Evolutionary conservation across 2,888 invertebrate species (phyloP), one percentile per base, ranked within the genome.

Genomic region (Papilio gigon): DNA sequence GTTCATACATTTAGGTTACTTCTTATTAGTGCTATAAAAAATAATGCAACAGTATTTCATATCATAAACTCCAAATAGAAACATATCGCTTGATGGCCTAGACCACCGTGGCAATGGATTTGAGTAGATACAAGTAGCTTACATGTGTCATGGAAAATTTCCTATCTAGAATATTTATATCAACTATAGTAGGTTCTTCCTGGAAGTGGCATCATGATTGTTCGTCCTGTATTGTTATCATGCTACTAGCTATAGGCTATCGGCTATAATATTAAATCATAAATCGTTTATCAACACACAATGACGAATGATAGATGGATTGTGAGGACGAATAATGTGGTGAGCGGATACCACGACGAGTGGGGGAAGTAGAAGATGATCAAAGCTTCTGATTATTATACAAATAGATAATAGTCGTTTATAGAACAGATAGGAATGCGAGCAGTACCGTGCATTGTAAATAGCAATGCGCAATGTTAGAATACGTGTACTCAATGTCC

Each of bases 401-500:
- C 4, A 8, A 33, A 33, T 33, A 33, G 33, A 22, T 11, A 9
- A n/a, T 47, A 22, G 22, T 22, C 20, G 44, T 53, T 27, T 11
- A 27, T 27, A 14, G 27, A 53, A 27, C 27, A n/a, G 8, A 25
- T 50, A 2, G 25, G 14, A 50, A 50, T 14, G 14, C 25, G 44
- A 44, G 20, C 25, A 50, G 12, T 12, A 25, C 25, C 12, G 50
- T 25, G 25, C 50, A 53, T 27, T 27, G 50, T 50, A 50, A 50
- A 50, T 27, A 50, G 14, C 8, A 27, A 27, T 53, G n/a, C 27
- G 50, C 27, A 6, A 5, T 53, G 50, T 27, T 27, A 2, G 25
- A 12, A 47, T 20, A 50, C n/a, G n/a, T n/a, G n/a, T 53, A 53
- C 27, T 27, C 53, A 53, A 53, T 53, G 53, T 53, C 53, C 53